Percentiles rank a stretch among this genome's conserved stretches.
phyloP scores from a whole-genome alignment of 2,113 vertebrate genomes.

The Albula goreensis region DNA sequence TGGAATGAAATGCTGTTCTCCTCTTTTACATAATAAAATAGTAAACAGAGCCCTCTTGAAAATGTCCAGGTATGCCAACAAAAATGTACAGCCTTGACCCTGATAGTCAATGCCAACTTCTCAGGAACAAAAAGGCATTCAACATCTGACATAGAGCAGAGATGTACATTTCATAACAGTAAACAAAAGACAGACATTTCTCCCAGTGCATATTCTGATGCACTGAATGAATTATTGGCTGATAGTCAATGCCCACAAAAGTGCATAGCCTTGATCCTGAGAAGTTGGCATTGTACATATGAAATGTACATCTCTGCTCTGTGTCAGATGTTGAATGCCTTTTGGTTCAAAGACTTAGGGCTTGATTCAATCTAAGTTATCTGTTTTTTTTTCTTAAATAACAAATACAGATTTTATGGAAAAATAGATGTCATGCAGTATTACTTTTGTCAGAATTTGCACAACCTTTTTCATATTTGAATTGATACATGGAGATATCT shows the following conservation, averaged over 20 bases:
- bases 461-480: constrained; percentile 2
- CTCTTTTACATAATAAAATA: not conserved
- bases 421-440: not conserved
- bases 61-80: not conserved
- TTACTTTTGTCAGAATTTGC: constrained; percentile 23
- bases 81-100: not conserved
- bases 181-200: constrained; percentile 42
- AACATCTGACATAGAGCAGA: constrained; percentile 33
- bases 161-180: constrained; percentile 44
- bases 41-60: not conserved
- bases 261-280: not conserved
- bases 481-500: not conserved
- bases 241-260: constrained; percentile 28
- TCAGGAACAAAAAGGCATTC: constrained; percentile 39
- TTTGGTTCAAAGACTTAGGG: constrained; percentile 38
- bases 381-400: constrained; percentile 11
- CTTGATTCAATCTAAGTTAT: constrained; percentile 19
- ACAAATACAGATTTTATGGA: not conserved
- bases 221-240: constrained; percentile 38
- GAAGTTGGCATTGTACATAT: constrained; percentile 25
- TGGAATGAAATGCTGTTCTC: constrained; percentile 29
- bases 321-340: constrained; percentile 35
- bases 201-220: constrained; percentile 32
- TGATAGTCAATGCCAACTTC: too few relatives aligned
- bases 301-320: constrained; percentile 35